Evolutionary conservation across 1,140 invertebrate genomes (phyloP).

Genomic region (Lysiphlebus fabarum): DNA sequence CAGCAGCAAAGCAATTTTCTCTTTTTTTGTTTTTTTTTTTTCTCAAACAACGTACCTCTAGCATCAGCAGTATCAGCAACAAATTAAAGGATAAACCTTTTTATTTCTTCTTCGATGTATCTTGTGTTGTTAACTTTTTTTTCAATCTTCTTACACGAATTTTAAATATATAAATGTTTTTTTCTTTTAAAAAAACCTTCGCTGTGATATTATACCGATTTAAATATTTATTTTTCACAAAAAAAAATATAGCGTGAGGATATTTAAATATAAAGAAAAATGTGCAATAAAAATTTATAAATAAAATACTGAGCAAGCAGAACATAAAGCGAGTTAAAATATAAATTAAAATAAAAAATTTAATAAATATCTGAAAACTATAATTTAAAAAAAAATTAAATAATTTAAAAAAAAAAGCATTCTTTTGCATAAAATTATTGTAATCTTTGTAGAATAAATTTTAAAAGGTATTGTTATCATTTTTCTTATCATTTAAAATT

Average conservation of each 20-base stretch:
- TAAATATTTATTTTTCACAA: slow-evolving; percentile 35
- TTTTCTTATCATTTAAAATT: too few species aligned
- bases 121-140: slow-evolving; percentile 41
- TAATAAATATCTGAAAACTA: background rate
- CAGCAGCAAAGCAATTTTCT: slow-evolving; percentile 44
- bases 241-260: slow-evolving; percentile 15
- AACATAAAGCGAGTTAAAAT: slow-evolving; percentile 13
- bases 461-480: too few species aligned
- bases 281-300: slow-evolving; percentile 8
- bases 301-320: slow-evolving; percentile 2
- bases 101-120: slow-evolving; percentile 45
- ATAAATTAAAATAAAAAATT: background rate
- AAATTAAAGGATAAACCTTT: slow-evolving; percentile 44
- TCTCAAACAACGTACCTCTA: slow-evolving; percentile 51
- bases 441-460: too few species aligned
- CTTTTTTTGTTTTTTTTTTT: slow-evolving; percentile 12
- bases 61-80: slow-evolving; percentile 48
- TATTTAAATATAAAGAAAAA: slow-evolving; percentile 1
- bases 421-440: too few species aligned
- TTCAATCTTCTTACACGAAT: slow-evolving; percentile 17
- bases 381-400: too few species aligned
- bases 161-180: background rate
- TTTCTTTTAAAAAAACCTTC: background rate
- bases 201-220: slow-evolving; percentile 28
- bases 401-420: too few species aligned